Evolutionary conservation across 1,140 invertebrate genomes (phyloP).

Genomic region (Anastrepha ludens): DNA sequence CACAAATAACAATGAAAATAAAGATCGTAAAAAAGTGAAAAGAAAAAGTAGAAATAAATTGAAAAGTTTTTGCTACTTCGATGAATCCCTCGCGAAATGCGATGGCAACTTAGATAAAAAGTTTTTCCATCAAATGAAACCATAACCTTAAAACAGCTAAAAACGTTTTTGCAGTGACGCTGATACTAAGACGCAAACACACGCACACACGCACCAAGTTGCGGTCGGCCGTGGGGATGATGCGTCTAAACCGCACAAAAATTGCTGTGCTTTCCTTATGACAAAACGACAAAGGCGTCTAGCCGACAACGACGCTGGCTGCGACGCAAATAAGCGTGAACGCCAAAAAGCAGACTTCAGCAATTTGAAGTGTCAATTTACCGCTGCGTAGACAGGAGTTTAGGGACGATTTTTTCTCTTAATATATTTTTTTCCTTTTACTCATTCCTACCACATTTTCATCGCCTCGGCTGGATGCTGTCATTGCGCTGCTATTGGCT

Average conservation of each 20-base stretch:
- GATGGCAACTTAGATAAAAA: conserved; percentile 61
- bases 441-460: not conserved
- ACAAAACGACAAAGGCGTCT: conserved; percentile 21
- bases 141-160: conserved; percentile 19
- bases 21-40: not conserved
- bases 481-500: not conserved
- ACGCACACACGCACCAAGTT: too few relatives aligned
- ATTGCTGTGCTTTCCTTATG: not conserved
- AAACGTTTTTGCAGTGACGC: not conserved
- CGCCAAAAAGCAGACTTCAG: conserved; percentile 70
- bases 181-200: not conserved
- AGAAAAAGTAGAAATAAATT: conserved; percentile 35
- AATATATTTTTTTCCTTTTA: not conserved
- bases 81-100: conserved; percentile 50
- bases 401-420: not conserved
- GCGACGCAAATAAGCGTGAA: conserved; percentile 62
- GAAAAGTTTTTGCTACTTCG: conserved; percentile 44
- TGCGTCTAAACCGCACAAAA: not conserved
- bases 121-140: conserved; percentile 69
- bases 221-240: too few relatives aligned
- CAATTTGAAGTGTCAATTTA: conserved; percentile 74
- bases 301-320: conserved; percentile 22
- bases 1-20: conserved; percentile 1
- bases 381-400: conserved; percentile 57
- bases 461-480: too few relatives aligned